Evolutionary conservation across 2,888 invertebrate genomes (phyloP).

Genomic region (Melanostoma scalare): DNA sequence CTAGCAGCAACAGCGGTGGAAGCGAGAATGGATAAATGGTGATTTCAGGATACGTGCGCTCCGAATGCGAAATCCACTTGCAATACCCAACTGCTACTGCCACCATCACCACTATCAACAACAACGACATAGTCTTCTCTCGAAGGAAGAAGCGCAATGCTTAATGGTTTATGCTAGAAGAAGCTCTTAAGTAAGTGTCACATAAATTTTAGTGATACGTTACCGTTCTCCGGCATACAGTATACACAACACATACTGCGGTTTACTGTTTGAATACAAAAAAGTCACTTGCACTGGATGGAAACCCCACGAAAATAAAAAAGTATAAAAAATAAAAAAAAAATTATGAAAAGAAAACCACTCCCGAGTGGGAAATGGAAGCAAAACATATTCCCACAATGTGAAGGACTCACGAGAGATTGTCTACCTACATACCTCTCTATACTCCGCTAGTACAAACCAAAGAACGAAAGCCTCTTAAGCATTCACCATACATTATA

Average conservation of each 20-base stretch:
- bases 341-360: conserved; percentile 52
- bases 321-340: conserved; percentile 14
- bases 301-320: conserved; percentile 7
- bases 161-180: conserved; percentile 75
- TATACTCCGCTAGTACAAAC: conserved; percentile 36
- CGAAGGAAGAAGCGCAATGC: conserved; percentile 71
- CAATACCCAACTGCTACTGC: conserved; percentile 42
- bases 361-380: conserved; percentile 58
- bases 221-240: conserved; percentile 64
- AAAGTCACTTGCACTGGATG: conserved; percentile 66
- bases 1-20: conserved; percentile 28
- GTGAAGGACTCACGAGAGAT: conserved; percentile 60
- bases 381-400: conserved; percentile 58
- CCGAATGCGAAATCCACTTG: conserved; percentile 72
- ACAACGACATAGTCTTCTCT: conserved; percentile 20
- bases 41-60: conserved; percentile 73
- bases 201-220: conserved; percentile 75
- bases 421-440: conserved; percentile 37
- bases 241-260: conserved; percentile 72
- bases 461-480: conserved; percentile 74
- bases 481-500: conserved; percentile 76
- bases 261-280: conserved; percentile 73
- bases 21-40: conserved; percentile 70
- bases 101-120: conserved; percentile 22
- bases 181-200: conserved; percentile 76